Base-by-base conservation (phyloP, 2,113 vertebrate genomes). In the Artemisiospiza belli region DNA sequence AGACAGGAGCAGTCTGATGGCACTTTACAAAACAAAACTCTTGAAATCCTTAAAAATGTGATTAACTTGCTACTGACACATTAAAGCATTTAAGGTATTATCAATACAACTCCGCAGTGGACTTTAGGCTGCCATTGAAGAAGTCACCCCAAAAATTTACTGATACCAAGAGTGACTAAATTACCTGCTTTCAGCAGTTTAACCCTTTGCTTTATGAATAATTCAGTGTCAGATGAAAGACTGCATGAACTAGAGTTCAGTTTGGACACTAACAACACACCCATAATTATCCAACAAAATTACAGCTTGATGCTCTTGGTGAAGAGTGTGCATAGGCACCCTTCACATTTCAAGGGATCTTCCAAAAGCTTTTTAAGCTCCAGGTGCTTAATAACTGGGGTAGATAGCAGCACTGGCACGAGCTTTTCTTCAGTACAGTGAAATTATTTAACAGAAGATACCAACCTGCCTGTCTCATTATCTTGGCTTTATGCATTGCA, bases 151-250 rank as follows among this genome's bases (percentile, higher is more conserved):
- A 79, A 89, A 76, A 77, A 59, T n/a, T 35, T 55, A 83, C 55
- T 85, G 64, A 80, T 91, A 31, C 37, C 62, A 74, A 72, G 39
- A 90, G 39, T 52, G 80, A 70, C 64, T 52, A 41, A 59, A 77
- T 54, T 46, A 73, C 16, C 39, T 83, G 47, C 67, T 94, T 92
- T 88, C 51, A 74, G 39, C 59, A 70, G 17, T 86, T 95, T 47
- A 92, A 95, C 51, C 67, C 63, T 44, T 33, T 74, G 69, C 25
- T 91, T 94, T 61, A 95, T 76, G 67, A 95, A 87, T 85, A 95
- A 95, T 74, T 76, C 75, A 87, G 64, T 31, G 33, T 80, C 62
- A 76, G 80, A 85, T 83, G 59, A 92, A 92, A 92, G 87, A 58
- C 59, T 59, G 37, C 18, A 9, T 7, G 27, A 94, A 90, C 47